A percentile compares a stretch with the other conserved stretches of the same genome.
Evolutionary conservation across 2,113 vertebrate species (phyloP).

Genomic region (Formicarius rufipectus): DNA sequence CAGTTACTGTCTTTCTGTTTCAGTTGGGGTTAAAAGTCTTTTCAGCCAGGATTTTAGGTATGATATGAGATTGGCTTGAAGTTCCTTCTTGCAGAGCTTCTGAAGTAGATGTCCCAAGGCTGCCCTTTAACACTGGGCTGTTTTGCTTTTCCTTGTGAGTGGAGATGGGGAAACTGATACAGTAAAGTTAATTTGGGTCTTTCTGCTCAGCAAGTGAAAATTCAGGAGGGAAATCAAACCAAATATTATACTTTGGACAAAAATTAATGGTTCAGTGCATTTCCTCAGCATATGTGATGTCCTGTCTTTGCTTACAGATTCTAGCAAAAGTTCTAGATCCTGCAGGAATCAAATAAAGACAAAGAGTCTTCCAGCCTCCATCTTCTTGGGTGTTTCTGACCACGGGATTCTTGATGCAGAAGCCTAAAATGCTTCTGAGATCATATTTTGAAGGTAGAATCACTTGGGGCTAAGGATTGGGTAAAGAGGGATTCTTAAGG

Average conservation of each 20-base stretch:
- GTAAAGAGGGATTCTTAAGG: not conserved
- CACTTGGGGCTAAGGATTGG: not conserved
- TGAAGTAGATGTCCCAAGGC: not conserved
- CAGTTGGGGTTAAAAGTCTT: not conserved
- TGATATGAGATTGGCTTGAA: not conserved
- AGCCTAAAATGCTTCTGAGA: not conserved
- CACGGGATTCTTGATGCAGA: not conserved
- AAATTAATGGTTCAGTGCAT: fast-evolving
- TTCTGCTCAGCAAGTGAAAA: not conserved
- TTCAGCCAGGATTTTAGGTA: not conserved
- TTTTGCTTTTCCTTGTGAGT: not conserved
- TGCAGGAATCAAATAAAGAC: not conserved
- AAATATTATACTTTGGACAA: not conserved
- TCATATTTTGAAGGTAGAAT: not conserved
- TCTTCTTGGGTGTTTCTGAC: not conserved
- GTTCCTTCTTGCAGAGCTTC: not conserved
- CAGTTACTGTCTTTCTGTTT: not conserved
- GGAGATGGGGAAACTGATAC: not conserved
- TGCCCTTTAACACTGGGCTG: not conserved
- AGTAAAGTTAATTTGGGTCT: not conserved
- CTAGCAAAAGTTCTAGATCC: not conserved
- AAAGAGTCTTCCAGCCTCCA: not conserved
- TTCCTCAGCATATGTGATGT: not conserved
- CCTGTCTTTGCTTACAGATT: not conserved
- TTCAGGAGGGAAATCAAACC: not conserved